Evolutionary conservation across 2,888 invertebrate species (phyloP).

Genomic region (Xanthorhoe designata): DNA sequence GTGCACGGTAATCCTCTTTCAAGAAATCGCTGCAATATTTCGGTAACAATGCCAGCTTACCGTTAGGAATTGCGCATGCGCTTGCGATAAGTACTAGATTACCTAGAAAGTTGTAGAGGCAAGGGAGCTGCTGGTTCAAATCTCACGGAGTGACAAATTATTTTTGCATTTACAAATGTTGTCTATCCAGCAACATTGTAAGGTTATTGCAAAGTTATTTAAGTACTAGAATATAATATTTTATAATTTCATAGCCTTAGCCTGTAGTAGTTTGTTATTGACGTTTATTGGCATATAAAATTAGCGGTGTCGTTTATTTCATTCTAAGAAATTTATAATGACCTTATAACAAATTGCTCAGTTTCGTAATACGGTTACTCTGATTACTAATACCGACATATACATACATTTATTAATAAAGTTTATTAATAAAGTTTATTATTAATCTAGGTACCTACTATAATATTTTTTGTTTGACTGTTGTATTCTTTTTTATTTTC

Average conservation of each 20-base stretch:
- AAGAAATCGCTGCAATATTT: slow-evolving; percentile 32
- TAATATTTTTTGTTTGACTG: no score
- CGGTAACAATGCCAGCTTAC: slow-evolving; percentile 35
- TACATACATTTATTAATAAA: neutral
- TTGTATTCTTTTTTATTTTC: no score
- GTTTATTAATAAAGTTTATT: no score
- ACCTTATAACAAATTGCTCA: neutral
- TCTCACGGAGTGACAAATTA: neutral
- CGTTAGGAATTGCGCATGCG: slow-evolving; percentile 34
- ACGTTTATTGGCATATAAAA: neutral
- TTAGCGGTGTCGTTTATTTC: neutral
- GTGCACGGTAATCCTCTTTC: slow-evolving; percentile 1
- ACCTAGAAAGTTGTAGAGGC: neutral
- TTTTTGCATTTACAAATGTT: neutral
- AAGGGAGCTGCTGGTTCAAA: neutral
- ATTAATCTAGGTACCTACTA: no score
- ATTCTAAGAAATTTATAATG: neutral
- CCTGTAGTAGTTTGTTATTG: neutral
- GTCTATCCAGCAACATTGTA: slow-evolving; percentile 7
- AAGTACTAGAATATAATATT: neutral
- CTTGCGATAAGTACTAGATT: slow-evolving; percentile 22
- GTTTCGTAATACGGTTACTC: neutral
- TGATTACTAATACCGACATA: no score
- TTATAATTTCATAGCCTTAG: neutral
- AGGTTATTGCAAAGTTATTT: neutral